A percentile compares a stretch with the other conserved stretches of the same genome.
phyloP scores from a whole-genome alignment of 2,797 vertebrate genomes.

The Rhabdophis nuchalis region DNA sequence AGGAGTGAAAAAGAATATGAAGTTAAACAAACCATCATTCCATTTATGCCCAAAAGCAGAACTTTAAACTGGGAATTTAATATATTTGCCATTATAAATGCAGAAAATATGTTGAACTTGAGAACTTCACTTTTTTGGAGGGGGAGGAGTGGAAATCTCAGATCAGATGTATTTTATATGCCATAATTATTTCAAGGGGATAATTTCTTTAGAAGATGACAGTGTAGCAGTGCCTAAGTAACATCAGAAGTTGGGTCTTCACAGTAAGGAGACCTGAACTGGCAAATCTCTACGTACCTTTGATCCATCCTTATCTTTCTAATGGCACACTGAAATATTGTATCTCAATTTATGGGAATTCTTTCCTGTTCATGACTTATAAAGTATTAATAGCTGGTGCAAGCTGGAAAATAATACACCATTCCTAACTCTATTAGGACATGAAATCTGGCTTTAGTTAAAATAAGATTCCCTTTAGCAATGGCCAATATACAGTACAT shows the following conservation, averaged over 20 bases:
- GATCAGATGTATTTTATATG: not conserved
- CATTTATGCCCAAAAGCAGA: slow-evolving; percentile 24
- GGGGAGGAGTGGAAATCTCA: not conserved
- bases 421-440: slow-evolving; percentile 67
- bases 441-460: slow-evolving; percentile 70
- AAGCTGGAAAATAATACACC: slow-evolving; percentile 69
- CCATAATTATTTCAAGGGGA: not conserved
- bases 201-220: slow-evolving; percentile 14
- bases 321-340: slow-evolving; percentile 28
- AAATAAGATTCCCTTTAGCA: slow-evolving; percentile 64
- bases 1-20: slow-evolving; percentile 9
- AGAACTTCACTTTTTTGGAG: accelerated
- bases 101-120: slow-evolving; percentile 6
- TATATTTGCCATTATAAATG: not conserved
- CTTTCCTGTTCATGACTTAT: slow-evolving; percentile 65
- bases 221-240: not conserved
- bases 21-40: slow-evolving; percentile 6
- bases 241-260: not conserved
- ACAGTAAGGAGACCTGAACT: not conserved
- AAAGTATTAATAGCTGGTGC: slow-evolving; percentile 61
- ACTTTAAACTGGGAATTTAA: slow-evolving; percentile 2
- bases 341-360: slow-evolving; percentile 64
- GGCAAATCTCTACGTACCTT: slow-evolving; percentile 41
- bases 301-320: slow-evolving; percentile 59
- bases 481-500: slow-evolving; percentile 62